A percentile compares a stretch with the other conserved stretches of the same genome.
phyloP scores from a whole-genome alignment of 1,140 invertebrate genomes.

The Drosophila fuyamai region DNA sequence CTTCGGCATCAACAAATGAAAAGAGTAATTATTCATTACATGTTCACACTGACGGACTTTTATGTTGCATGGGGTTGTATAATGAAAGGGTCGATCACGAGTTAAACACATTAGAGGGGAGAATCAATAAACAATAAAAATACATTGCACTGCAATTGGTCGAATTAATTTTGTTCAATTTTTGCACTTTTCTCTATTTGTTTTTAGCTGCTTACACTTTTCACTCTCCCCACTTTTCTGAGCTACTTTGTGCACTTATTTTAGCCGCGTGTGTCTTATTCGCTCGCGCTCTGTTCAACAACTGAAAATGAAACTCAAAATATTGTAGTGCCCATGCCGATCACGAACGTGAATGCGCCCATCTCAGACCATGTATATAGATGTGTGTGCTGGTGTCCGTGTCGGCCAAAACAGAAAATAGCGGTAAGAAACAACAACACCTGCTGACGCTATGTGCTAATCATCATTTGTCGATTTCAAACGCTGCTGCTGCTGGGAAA shows the following conservation, averaged over 20 bases:
- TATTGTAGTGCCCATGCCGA: slow-evolving; percentile 64
- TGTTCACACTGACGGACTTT: slow-evolving; percentile 9
- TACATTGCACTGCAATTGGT: slow-evolving; percentile 13
- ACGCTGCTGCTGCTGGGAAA: slow-evolving; percentile 22
- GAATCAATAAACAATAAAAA: slow-evolving; percentile 6
- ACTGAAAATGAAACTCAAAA: slow-evolving; percentile 64
- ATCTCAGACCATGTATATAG: slow-evolving; percentile 24
- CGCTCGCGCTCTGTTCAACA: slow-evolving; percentile 63
- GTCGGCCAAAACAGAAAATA: slow-evolving; percentile 62
- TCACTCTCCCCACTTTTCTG: slow-evolving; percentile 1
- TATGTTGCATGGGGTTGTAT: slow-evolving; percentile 24
- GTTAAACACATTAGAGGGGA: slow-evolving; percentile 4
- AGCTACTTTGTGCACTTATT: slow-evolving; percentile 19
- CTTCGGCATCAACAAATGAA: slow-evolving; percentile 4
- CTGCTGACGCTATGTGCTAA: slow-evolving; percentile 54
- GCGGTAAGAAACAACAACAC: slow-evolving; percentile 29
- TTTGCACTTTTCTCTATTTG: slow-evolving; percentile 32
- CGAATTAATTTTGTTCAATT: slow-evolving; percentile 34
- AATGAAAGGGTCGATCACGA: slow-evolving; percentile 38
- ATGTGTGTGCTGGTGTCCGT: slow-evolving; percentile 24
- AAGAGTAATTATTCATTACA: slow-evolving; percentile 21
- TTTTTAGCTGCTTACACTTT: slow-evolving; percentile 28
- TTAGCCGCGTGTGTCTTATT: slow-evolving; percentile 59
- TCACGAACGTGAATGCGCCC: slow-evolving; percentile 67
- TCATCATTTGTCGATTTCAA: slow-evolving; percentile 45